Evolutionary conservation across 1,140 invertebrate genomes (phyloP).

Genomic region (Teleopsis dalmanni): DNA sequence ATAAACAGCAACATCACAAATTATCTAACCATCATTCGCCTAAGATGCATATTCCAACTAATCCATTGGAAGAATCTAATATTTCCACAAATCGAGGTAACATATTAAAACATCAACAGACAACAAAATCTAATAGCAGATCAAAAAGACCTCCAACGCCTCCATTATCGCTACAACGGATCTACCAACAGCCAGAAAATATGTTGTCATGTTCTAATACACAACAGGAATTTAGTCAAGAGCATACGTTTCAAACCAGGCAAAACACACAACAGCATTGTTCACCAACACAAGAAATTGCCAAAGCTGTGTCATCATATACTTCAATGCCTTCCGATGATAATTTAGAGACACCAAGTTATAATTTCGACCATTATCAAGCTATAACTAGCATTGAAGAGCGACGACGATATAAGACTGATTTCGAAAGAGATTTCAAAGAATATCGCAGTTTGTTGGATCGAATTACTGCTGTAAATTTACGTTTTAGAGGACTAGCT

Average conservation of each 20-base stretch:
- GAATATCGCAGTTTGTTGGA: conserved; percentile 73
- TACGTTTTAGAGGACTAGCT: conserved; percentile 64
- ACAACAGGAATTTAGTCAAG: too few species aligned
- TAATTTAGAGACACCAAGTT: conserved; percentile 22
- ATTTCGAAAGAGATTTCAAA: conserved; percentile 77
- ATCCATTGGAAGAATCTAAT: not conserved
- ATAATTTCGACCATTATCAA: conserved; percentile 63
- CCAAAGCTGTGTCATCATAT: conserved; percentile 30
- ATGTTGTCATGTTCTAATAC: too few species aligned
- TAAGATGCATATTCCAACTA: conserved; percentile 6
- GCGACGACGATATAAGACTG: conserved; percentile 75
- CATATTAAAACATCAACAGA: too few species aligned
- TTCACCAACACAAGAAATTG: conserved; percentile 35
- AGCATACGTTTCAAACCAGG: not conserved
- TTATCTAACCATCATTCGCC: conserved; percentile 12
- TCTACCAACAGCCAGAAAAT: too few species aligned
- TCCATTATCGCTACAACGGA: conserved; percentile 3
- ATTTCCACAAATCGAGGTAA: too few species aligned
- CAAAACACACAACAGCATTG: conserved; percentile 20
- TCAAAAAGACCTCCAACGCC: conserved; percentile 9
- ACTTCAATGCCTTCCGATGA: conserved; percentile 23
- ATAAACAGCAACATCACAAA: conserved; percentile 10
- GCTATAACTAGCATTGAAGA: conserved; percentile 67
- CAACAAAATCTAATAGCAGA: too few species aligned
- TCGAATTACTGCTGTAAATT: conserved; percentile 66